Conservation (phyloP, 2,113 vertebrate species). For the Labrus mixtus region DNA sequence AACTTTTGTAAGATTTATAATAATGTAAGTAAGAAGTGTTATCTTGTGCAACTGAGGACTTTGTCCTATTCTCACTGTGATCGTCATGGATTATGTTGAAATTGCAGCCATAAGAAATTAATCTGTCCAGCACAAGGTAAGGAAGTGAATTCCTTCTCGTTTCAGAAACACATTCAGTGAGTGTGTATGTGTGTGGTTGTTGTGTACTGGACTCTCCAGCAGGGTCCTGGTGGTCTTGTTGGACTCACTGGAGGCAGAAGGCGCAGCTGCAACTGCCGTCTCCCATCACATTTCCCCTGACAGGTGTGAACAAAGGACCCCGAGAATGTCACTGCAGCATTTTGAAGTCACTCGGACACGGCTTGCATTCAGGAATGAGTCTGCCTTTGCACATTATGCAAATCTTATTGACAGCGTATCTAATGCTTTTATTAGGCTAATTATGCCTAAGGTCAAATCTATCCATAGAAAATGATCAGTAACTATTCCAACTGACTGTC, state of each 20-base stretch:
- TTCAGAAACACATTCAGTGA: constrained; percentile 1
- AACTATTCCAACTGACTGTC: constrained; percentile 30
- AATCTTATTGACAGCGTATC: constrained; percentile 84
- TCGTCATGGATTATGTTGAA: constrained; percentile 33
- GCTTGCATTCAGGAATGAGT: constrained; percentile 62
- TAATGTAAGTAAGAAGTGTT: not conserved
- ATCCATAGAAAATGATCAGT: constrained; percentile 47
- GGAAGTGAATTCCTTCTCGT: not conserved
- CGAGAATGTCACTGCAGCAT: constrained; percentile 77
- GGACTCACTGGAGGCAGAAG: constrained; percentile 55
- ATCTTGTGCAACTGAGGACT: constrained; percentile 3
- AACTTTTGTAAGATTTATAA: not conserved
- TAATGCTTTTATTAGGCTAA: constrained; percentile 83
- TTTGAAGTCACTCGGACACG: constrained; percentile 68
- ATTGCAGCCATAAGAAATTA: constrained; percentile 21
- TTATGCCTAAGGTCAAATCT: constrained; percentile 77
- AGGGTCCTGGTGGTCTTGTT: constrained; percentile 31
- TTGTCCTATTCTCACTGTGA: not conserved
- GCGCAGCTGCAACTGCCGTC: constrained; percentile 71
- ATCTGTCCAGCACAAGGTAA: constrained; percentile 28
- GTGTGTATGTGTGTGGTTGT: not conserved
- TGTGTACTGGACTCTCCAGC: constrained; percentile 34
- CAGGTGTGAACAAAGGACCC: constrained; percentile 82
- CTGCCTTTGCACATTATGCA: constrained; percentile 76
- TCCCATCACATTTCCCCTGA: constrained; percentile 73